Evolutionary conservation across 2,888 invertebrate species (phyloP).

Genomic region (Stenodema calcarata): DNA sequence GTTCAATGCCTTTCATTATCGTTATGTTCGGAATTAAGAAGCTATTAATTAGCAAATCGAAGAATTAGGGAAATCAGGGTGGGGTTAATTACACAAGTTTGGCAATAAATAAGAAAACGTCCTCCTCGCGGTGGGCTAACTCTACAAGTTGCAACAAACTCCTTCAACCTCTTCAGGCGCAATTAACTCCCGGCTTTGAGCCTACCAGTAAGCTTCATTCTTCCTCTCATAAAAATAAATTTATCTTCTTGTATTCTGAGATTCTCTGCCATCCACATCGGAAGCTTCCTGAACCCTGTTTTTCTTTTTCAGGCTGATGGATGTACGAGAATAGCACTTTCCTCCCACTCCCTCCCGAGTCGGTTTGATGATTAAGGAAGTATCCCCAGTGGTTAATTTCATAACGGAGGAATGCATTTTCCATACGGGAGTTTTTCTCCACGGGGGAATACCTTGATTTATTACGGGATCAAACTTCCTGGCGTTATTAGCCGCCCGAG

Average conservation of each 20-base stretch:
- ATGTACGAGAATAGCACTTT: background rate
- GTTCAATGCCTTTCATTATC: conserved; percentile 22
- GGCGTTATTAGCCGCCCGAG: conserved; percentile 46
- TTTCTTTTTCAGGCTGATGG: background rate
- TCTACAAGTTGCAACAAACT: conserved; percentile 22
- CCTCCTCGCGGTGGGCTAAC: background rate
- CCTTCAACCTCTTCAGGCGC: conserved; percentile 32
- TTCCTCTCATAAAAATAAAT: conserved; percentile 32
- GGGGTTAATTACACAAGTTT: conserved; percentile 32
- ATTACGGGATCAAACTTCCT: conserved; percentile 48
- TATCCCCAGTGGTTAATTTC: conserved; percentile 48
- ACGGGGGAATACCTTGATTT: conserved; percentile 39
- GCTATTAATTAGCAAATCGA: conserved; percentile 26
- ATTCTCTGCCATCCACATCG: background rate
- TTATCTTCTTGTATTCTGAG: conserved; percentile 22
- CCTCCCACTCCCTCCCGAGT: background rate
- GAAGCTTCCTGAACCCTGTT: background rate
- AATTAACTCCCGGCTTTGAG: conserved; percentile 15
- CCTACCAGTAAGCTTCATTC: conserved; percentile 9
- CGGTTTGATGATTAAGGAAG: conserved; percentile 47
- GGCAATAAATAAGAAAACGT: conserved; percentile 31
- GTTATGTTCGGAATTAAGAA: conserved; percentile 34
- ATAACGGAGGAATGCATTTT: conserved; percentile 39
- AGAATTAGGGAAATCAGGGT: conserved; percentile 11
- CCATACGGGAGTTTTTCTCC: conserved; percentile 46